These are phyloP conservation scores for Catagonus wagneri DNA, from an alignment of 2,113 vertebrate genomes.

Conservation along the genomic window DNA sequence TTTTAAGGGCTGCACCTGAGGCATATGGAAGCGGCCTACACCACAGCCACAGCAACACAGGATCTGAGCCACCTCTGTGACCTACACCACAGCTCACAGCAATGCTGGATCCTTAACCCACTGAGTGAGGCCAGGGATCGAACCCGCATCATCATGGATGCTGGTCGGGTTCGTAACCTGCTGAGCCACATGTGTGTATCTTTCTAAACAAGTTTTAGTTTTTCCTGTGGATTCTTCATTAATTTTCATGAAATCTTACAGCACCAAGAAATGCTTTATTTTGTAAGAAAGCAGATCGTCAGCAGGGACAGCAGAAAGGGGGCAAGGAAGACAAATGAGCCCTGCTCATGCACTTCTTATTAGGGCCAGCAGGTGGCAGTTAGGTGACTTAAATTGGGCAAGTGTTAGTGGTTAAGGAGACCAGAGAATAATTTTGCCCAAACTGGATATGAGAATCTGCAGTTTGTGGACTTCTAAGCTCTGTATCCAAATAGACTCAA, in stretches of 20 bases:
- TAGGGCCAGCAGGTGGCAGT: conserved; percentile 68
- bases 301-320: neutral
- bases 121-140: too few relatives aligned
- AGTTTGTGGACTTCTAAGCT: neutral
- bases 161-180: too few relatives aligned
- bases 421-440: neutral
- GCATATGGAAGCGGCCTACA: too few relatives aligned
- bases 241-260: neutral
- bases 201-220: conserved; percentile 12
- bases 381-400: neutral
- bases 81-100: too few relatives aligned
- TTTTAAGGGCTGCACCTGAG: too few relatives aligned
- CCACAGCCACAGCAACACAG: too few relatives aligned
- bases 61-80: too few relatives aligned
- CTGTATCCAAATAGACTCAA: neutral
- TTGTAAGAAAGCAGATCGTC: neutral
- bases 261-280: neutral
- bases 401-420: neutral
- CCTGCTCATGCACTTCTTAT: neutral
- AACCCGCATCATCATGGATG: too few relatives aligned
- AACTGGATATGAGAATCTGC: neutral
- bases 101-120: too few relatives aligned
- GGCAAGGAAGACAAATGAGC: neutral
- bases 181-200: neutral
- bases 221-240: neutral